Conservation (phyloP, 2,113 vertebrate species). For the Neolamprologus brichardi region DNA sequence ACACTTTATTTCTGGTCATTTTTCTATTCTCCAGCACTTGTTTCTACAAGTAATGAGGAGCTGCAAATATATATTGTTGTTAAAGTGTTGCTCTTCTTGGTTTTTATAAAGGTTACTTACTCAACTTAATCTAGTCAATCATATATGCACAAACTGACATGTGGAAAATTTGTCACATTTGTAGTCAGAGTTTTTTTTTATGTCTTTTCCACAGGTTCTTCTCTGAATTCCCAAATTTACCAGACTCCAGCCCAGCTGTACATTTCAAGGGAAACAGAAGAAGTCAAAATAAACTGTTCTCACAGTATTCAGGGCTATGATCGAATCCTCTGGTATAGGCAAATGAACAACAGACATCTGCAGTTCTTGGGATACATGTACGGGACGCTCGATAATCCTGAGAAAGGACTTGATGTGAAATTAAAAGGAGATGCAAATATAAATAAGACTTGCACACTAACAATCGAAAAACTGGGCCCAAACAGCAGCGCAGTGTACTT, state of each 20-base stretch:
- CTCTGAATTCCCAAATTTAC: background rate
- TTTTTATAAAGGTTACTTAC: background rate
- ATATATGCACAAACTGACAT: background rate
- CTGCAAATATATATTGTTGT: background rate
- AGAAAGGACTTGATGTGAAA: background rate
- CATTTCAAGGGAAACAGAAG: background rate
- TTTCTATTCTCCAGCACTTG: fast-evolving
- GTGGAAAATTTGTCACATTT: background rate
- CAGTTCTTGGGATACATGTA: background rate
- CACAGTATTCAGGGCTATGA: background rate
- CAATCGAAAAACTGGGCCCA: background rate
- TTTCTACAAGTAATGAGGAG: background rate
- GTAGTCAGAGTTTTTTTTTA: background rate
- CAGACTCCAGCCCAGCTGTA: background rate
- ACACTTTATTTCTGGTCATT: background rate
- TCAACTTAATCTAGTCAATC: background rate
- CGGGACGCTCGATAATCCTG: fast-evolving
- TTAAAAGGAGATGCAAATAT: background rate
- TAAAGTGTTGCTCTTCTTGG: background rate
- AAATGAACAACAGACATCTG: background rate
- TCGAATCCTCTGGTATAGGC: background rate
- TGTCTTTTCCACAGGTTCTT: background rate
- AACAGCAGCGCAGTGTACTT: constrained; percentile 19
- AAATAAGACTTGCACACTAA: background rate
- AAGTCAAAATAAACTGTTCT: background rate